Evolutionary conservation across 2,888 invertebrate species (phyloP).

Genomic region (Lacanobia oleracea): DNA sequence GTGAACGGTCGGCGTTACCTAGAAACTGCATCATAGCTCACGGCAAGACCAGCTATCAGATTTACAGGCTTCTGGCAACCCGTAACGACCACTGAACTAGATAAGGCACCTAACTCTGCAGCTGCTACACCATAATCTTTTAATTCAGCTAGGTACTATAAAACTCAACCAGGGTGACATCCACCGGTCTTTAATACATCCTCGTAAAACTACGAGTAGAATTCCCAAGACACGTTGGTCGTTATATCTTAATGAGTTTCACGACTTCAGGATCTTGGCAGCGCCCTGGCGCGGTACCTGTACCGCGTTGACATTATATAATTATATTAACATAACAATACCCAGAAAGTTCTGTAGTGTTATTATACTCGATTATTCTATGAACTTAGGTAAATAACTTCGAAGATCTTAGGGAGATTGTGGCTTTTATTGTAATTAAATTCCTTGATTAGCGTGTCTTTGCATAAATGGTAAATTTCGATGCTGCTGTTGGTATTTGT

Average conservation of each 20-base stretch:
- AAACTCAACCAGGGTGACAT: conserved; percentile 13
- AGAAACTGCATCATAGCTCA: too few relatives aligned
- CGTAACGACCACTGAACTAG: background rate
- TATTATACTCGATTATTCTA: conserved; percentile 27
- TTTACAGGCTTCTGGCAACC: background rate
- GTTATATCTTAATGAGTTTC: conserved; percentile 62
- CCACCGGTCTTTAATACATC: conserved; percentile 34
- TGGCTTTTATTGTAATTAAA: conserved; percentile 29
- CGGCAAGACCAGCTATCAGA: too few relatives aligned
- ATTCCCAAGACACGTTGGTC: conserved; percentile 38
- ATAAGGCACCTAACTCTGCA: background rate
- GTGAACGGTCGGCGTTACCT: too few relatives aligned
- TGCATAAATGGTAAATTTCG: conserved; percentile 3
- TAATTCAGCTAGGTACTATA: conserved; percentile 1
- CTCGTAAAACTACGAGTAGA: conserved; percentile 49
- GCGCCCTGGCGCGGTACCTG: too few relatives aligned
- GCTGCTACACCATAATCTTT: background rate
- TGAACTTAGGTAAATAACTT: conserved; percentile 28
- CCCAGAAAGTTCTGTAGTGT: conserved; percentile 36
- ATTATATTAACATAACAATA: conserved; percentile 41
- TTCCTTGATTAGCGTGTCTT: conserved; percentile 4
- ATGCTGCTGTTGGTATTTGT: background rate
- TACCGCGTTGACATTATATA: conserved; percentile 42
- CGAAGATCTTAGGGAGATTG: conserved; percentile 31
- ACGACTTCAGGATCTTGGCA: conserved; percentile 42